Evolutionary conservation across 2,113 vertebrate genomes (phyloP).

Genomic region (Zosterops pallidus): DNA sequence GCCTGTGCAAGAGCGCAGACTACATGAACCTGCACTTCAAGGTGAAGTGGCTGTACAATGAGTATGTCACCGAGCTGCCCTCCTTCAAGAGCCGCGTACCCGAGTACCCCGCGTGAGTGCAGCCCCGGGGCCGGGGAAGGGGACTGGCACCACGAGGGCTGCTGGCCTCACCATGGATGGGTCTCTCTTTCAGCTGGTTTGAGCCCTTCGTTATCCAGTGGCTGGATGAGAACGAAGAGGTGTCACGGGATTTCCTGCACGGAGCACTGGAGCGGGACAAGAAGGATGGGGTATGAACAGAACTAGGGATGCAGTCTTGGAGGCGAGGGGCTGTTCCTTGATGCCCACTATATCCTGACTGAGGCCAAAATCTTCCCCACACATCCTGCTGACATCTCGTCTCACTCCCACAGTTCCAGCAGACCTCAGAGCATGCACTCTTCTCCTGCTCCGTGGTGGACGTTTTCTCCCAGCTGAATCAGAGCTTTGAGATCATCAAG

Average conservation of each 20-base stretch:
- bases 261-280: constrained; percentile 97
- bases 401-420: constrained; percentile 85
- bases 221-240: constrained; percentile 98
- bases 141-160: neutral
- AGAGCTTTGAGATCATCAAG: constrained; percentile 99
- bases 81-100: constrained; percentile 94
- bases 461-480: constrained; percentile 98
- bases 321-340: accelerated
- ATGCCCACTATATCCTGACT: neutral
- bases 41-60: constrained; percentile 98
- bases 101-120: constrained; percentile 94
- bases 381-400: neutral
- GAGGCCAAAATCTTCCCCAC: neutral
- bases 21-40: constrained; percentile 99
- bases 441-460: constrained; percentile 99
- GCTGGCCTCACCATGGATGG: neutral
- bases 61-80: constrained; percentile 95
- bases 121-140: neutral
- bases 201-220: constrained; percentile 98
- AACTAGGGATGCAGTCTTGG: accelerated
- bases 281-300: constrained; percentile 90
- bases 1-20: constrained; percentile 96
- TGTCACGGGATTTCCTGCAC: constrained; percentile 93
- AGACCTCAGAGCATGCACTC: constrained; percentile 94
- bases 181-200: constrained; percentile 84